Evolutionary conservation across 2,888 invertebrate species (phyloP).

Genomic region (Pardosa pseudoannulata): DNA sequence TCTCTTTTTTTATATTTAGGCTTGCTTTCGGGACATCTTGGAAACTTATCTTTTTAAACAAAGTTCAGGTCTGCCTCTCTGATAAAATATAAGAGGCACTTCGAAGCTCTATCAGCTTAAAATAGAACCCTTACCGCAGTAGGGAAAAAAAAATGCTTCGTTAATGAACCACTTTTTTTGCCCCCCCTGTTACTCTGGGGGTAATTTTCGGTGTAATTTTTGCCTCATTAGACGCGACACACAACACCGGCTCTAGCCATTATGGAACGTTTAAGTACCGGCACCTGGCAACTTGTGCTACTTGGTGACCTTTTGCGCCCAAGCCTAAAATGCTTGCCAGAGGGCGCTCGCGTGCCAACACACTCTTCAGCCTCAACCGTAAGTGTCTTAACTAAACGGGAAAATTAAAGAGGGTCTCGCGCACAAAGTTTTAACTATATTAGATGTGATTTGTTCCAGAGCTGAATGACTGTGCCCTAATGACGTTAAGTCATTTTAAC

Average conservation of each 20-base stretch:
- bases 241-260: conserved; percentile 67
- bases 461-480: too few species aligned
- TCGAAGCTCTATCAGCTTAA: conserved; percentile 17
- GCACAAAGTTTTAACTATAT: neutral
- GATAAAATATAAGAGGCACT: neutral
- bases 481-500: too few species aligned
- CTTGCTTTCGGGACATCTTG: neutral
- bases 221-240: conserved; percentile 66
- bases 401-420: neutral
- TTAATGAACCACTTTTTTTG: conserved; percentile 58
- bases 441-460: too few species aligned
- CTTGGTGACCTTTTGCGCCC: neutral
- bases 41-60: neutral
- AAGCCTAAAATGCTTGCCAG: neutral
- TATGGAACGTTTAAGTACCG: conserved; percentile 67
- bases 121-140: conserved; percentile 47
- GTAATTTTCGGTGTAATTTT: conserved; percentile 71
- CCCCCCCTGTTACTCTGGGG: conserved; percentile 12
- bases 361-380: neutral
- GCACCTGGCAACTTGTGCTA: conserved; percentile 43
- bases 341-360: neutral
- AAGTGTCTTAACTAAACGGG: neutral
- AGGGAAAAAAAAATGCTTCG: too few species aligned
- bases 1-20: neutral
- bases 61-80: neutral